These are phyloP conservation scores for Colletes gigas DNA, from an alignment of 1,140 invertebrate species.

Conservation along the genomic window DNA sequence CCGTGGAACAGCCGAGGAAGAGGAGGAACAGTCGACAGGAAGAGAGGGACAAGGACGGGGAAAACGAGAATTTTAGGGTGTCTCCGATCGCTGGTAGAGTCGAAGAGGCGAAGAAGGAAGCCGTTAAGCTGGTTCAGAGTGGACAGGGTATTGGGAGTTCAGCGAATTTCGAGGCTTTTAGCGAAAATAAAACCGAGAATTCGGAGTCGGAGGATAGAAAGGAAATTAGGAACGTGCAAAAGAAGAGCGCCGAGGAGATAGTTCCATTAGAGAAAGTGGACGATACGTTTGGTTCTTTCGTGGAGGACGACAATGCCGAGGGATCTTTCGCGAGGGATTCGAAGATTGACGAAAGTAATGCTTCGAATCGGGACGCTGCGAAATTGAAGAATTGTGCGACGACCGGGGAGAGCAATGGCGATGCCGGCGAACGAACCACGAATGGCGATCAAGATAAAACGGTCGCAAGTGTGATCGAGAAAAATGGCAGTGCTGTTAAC, in stretches of 20 bases:
- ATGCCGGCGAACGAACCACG: slow-evolving; percentile 27
- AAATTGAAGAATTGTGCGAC: slow-evolving; percentile 7
- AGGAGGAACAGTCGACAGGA: slow-evolving; percentile 15
- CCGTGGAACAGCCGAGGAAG: slow-evolving; percentile 17
- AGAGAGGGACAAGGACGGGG: neutral
- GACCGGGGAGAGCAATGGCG: neutral
- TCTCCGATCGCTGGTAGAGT: neutral
- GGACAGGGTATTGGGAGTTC: neutral
- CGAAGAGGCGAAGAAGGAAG: slow-evolving; percentile 13
- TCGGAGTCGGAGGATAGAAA: neutral
- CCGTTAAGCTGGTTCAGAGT: slow-evolving; percentile 3
- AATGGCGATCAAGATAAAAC: slow-evolving; percentile 19
- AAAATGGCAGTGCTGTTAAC: slow-evolving; percentile 32
- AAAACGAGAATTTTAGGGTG: neutral
- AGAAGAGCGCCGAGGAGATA: neutral
- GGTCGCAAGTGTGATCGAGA: slow-evolving; percentile 2
- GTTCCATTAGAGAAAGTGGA: neutral
- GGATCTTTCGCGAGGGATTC: neutral
- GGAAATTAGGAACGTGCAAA: too few relatives aligned
- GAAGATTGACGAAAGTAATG: slow-evolving; percentile 1
- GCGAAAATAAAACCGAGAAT: neutral
- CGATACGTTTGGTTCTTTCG: slow-evolving; percentile 4
- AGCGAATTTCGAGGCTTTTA: neutral
- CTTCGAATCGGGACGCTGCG: slow-evolving; percentile 9
- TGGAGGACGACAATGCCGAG: neutral